Percentiles rank a stretch among this genome's conserved stretches.
These are phyloP conservation scores for Vultur gryphus DNA, from an alignment of 2,797 vertebrate genomes.

Conservation along the genomic window DNA sequence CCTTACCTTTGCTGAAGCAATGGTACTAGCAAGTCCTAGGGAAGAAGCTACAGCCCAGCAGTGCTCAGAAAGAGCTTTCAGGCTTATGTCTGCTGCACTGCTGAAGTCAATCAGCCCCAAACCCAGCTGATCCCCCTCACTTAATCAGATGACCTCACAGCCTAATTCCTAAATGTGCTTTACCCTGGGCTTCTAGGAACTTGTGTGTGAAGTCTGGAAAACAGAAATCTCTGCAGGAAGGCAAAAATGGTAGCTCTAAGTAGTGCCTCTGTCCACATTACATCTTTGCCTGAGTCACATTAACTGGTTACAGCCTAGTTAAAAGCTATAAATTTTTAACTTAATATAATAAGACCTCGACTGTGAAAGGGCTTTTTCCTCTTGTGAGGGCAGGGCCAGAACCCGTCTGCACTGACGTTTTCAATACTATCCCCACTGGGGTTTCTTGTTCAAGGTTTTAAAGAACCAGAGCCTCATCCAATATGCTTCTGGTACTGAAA, in stretches of 20 bases:
- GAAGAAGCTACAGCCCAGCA: accelerated
- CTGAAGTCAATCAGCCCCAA: not conserved
- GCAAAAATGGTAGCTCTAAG: not conserved
- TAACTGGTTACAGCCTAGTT: not conserved
- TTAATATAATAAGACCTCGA: not conserved
- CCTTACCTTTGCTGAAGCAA: not conserved
- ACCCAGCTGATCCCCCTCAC: not conserved
- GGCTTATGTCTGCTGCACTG: accelerated
- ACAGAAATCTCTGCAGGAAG: not conserved
- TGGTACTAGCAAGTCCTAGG: accelerated
- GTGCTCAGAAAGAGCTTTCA: accelerated
- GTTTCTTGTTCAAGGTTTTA: not conserved
- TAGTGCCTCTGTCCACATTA: not conserved
- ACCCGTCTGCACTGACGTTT: not conserved
- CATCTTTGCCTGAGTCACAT: not conserved
- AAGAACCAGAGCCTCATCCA: not conserved
- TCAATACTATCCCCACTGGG: not conserved
- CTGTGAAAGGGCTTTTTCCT: not conserved
- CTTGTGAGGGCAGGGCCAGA: not conserved
- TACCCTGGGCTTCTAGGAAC: not conserved
- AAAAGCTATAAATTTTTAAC: not conserved
- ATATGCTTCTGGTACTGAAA: not conserved
- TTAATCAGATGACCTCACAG: not conserved
- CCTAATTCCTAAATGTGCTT: not conserved
- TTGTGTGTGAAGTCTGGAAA: not conserved